These are phyloP conservation scores for Nyctalus aviator DNA, from an alignment of 2,797 vertebrate species.

Conservation along the genomic window DNA sequence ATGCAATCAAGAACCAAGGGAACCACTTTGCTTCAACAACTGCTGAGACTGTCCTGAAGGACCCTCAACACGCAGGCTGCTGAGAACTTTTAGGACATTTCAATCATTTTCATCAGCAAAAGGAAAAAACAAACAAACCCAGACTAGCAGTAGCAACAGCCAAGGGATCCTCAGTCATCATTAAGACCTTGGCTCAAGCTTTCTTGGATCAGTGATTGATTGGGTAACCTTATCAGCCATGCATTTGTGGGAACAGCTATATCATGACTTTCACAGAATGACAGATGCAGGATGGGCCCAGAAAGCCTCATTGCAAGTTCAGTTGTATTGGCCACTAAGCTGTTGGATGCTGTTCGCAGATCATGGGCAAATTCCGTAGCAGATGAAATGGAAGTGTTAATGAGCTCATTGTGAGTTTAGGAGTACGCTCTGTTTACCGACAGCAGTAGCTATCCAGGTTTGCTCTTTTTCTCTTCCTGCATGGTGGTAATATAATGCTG, in stretches of 20 bases:
- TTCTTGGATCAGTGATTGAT: constrained; percentile 58
- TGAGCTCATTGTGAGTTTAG: constrained; percentile 9
- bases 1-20: neutral
- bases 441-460: neutral
- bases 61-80: neutral
- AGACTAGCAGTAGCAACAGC: neutral
- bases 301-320: neutral
- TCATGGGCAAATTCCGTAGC: neutral
- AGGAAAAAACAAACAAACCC: neutral
- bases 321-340: neutral
- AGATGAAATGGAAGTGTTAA: neutral
- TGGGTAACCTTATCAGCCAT: constrained; percentile 56
- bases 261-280: neutral
- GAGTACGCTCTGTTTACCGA: neutral
- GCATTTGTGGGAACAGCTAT: neutral
- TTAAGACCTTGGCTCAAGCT: constrained; percentile 40
- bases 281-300: neutral
- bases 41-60: neutral
- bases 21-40: neutral
- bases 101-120: neutral
- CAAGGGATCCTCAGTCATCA: neutral
- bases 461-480: neutral
- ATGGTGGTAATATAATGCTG: neutral
- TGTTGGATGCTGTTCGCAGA: neutral
- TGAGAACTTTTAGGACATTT: constrained; percentile 14